Conservation (phyloP, 2,797 vertebrate genomes). For the Meda fulgida region DNA sequence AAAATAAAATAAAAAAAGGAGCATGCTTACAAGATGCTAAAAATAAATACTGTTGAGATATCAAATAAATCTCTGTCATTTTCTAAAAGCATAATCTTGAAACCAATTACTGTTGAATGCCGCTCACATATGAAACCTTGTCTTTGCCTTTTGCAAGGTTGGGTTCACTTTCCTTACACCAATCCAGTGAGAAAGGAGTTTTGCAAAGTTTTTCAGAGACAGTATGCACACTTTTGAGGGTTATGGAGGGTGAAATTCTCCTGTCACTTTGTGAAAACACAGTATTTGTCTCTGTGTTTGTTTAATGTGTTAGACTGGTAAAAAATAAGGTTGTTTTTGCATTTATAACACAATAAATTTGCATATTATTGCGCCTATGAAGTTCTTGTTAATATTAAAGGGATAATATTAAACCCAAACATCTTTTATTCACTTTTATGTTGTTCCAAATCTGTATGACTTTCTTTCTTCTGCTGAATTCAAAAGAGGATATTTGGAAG, state of each 20-base stretch:
- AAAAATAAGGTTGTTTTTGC: not conserved
- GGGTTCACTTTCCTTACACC: not conserved
- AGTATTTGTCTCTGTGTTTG: not conserved
- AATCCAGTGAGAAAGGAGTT: constrained; percentile 10
- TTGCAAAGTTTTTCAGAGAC: constrained; percentile 13
- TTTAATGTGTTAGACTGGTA: not conserved
- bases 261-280: too few species aligned
- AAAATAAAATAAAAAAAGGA: constrained; percentile 27
- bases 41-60: constrained; percentile 57
- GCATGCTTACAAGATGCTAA: constrained; percentile 54
- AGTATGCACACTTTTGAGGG: not conserved
- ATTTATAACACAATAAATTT: not conserved
- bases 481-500: not conserved
- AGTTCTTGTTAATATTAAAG: not conserved
- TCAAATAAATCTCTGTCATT: constrained; percentile 59
- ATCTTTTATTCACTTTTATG: not conserved
- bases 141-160: constrained; percentile 18
- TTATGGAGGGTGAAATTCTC: not conserved
- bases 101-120: constrained; percentile 56
- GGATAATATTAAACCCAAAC: not conserved
- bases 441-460: not conserved
- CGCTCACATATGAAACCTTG: constrained; percentile 24
- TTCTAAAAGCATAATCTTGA: constrained; percentile 59
- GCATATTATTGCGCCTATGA: not conserved
- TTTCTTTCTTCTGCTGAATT: not conserved